phyloP scores from a whole-genome alignment of 2,888 invertebrate species.

The Seira sanloemensis region DNA sequence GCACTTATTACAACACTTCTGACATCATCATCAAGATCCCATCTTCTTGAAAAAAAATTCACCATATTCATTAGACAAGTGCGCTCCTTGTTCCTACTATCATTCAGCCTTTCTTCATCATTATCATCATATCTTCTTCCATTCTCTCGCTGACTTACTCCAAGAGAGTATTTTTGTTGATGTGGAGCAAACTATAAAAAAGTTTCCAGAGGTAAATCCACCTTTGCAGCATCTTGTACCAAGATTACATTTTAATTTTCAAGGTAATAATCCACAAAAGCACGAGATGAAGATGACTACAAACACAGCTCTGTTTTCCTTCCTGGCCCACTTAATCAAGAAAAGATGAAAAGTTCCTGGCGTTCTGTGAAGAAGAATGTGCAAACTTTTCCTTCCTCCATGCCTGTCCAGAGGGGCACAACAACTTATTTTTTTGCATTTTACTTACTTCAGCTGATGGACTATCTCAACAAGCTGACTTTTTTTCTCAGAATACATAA shows the following conservation, averaged over 20 bases:
- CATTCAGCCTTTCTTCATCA: background rate
- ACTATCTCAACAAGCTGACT: constrained; percentile 3
- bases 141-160: constrained; percentile 4
- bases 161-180: background rate
- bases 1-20: constrained; percentile 12
- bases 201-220: background rate
- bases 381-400: background rate
- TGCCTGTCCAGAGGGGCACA: no score
- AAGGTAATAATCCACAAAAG: constrained; percentile 13
- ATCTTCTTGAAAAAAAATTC: background rate
- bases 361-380: background rate
- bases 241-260: constrained; percentile 14
- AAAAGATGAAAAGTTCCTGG: constrained; percentile 13
- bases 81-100: background rate
- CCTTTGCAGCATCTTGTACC: background rate
- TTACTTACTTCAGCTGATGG: background rate
- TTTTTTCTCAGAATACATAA: background rate
- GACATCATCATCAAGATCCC: background rate
- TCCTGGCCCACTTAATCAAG: constrained; percentile 49
- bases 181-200: background rate
- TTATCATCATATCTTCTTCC: background rate
- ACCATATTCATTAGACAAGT: constrained; percentile 14
- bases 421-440: constrained; percentile 28
- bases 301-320: constrained; percentile 32
- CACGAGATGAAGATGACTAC: constrained; percentile 28